Conservation (phyloP, 53 echinoderm and acorn worm species). For the Crossaster papposus region DNA sequence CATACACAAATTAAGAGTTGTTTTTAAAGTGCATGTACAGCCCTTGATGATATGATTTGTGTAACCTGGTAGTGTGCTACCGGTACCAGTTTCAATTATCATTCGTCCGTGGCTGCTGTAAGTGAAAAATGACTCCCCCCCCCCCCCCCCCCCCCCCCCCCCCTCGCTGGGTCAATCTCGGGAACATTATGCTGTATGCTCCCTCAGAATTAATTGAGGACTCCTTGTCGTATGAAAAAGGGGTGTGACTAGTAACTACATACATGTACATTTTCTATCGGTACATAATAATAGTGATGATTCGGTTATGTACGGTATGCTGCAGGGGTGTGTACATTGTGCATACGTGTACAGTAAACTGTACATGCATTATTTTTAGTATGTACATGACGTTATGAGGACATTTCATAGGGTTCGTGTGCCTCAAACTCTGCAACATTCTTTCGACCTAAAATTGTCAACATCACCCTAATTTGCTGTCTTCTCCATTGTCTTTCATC, state of each 20-base stretch:
- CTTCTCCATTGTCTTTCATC: too few relatives aligned
- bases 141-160: too few relatives aligned
- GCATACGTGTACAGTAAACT: neutral
- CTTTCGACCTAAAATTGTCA: too few relatives aligned
- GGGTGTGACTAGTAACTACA: conserved; percentile 18
- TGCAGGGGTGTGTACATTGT: neutral
- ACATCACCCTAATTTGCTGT: too few relatives aligned
- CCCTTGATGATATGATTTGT: too few relatives aligned
- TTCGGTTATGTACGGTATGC: neutral
- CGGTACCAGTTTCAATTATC: neutral
- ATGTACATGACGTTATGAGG: too few relatives aligned
- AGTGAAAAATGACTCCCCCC: neutral
- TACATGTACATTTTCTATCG: neutral
- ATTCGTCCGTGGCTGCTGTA: neutral
- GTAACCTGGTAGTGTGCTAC: too few relatives aligned
- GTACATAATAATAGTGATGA: neutral
- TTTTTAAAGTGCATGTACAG: too few relatives aligned
- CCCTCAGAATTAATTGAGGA: conserved; percentile 21
- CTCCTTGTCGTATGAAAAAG: neutral
- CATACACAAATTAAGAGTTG: too few relatives aligned
- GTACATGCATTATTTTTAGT: neutral
- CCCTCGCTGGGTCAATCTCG: neutral
- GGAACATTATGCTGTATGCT: neutral
- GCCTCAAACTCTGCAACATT: too few relatives aligned
- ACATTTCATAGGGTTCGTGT: too few relatives aligned